Percentiles rank a stretch among this genome's conserved stretches.
Evolutionary conservation across 2,797 vertebrate species (phyloP).

Genomic region (Lemur catta): DNA sequence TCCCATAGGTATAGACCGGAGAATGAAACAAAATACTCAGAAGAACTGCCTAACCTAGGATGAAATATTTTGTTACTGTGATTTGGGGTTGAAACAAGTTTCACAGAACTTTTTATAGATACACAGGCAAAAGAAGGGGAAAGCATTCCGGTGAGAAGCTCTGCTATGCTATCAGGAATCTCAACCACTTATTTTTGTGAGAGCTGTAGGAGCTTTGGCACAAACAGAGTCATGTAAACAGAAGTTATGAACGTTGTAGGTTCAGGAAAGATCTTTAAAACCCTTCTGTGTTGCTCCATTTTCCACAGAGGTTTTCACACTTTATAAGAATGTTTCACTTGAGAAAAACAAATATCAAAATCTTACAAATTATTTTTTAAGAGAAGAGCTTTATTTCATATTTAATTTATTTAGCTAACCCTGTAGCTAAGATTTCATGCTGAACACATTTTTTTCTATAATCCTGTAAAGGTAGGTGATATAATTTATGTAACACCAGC

Average conservation of each 20-base stretch:
- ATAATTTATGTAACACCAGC: background rate
- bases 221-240: background rate
- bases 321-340: background rate
- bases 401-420: conserved; percentile 16
- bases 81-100: background rate
- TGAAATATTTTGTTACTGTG: background rate
- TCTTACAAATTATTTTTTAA: background rate
- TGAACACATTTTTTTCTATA: background rate
- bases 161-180: background rate
- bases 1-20: background rate
- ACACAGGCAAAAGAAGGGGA: accelerated
- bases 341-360: background rate
- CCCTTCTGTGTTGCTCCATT: background rate
- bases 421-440: background rate
- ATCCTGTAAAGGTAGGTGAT: background rate
- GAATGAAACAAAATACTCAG: background rate
- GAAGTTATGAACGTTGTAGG: background rate
- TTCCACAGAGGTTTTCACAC: background rate
- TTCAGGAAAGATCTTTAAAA: background rate
- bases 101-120: background rate
- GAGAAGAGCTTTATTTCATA: background rate
- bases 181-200: background rate
- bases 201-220: background rate
- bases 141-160: background rate
- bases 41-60: background rate